Evolutionary conservation across 2,113 vertebrate species (phyloP), one percentile per base, ranked within the genome.

Genomic region (Aptenodytes patagonicus): DNA sequence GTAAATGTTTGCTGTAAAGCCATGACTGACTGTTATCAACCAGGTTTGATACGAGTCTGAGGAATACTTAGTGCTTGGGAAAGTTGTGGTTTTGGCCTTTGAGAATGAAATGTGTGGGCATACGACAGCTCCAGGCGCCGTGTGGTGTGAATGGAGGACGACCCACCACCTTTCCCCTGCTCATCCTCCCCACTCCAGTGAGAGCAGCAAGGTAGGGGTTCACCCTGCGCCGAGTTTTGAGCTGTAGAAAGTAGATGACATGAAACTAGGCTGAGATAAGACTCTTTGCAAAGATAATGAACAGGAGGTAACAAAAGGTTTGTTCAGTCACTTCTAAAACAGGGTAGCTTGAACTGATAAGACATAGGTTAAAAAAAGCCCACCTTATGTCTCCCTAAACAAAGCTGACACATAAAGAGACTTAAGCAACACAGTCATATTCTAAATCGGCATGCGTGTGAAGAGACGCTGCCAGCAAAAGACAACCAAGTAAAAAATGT

Each of bases 391-490:
- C 17, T 90, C 15, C 34, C 29, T 36, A 38, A 68, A 38, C 14
- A 69, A 14, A 69, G 24, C 11, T 11, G 72, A 60, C 24, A 11
- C 7, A 15, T 25, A 10, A 19, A 54, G 22, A 36, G 46, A 36
- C 29, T 49, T 44, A 17, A 61, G 54, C 49, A 76, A 18, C 17
- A 4, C 14, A 26, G 19, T 32, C 17, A 2, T 19, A 3, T 13
- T 64, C 71, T n/a, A 32, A 72, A 47, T 25, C 0, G 1, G 29
- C 8, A 4, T 1, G 8, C 2, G 3, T 2, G 9, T 40, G 58
- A 46, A 72, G 21, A 31, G 17, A 18, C 1, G 16, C 34, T 69
- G 42, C 9, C 40, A 80, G 32, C 14, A 64, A 76, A 83, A n/a
- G 15, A 25, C 2, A 40, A 13, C 65, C 31, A 52, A 70, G 52